A percentile compares a stretch with the other conserved stretches of the same genome.
phyloP scores from a whole-genome alignment of 2,888 invertebrate species.

The Cheilosia variabilis region DNA sequence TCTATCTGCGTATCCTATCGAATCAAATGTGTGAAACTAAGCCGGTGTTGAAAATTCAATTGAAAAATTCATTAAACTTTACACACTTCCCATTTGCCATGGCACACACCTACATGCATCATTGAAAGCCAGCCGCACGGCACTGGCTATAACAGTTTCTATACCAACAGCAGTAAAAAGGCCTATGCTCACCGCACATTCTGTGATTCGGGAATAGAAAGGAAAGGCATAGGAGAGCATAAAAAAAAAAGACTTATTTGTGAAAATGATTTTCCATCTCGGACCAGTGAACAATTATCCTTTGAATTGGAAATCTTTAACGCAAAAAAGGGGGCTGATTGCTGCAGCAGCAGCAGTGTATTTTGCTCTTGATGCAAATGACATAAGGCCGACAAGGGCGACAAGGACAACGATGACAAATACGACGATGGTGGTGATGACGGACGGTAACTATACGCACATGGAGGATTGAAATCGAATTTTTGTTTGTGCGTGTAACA shows the following conservation, averaged over 20 bases:
- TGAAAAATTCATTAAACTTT: slow-evolving; percentile 72
- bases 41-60: slow-evolving; percentile 71
- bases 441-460: slow-evolving; percentile 26
- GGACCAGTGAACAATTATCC: slow-evolving; percentile 80
- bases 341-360: slow-evolving; percentile 16
- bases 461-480: slow-evolving; percentile 20
- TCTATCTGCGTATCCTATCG: slow-evolving; percentile 32
- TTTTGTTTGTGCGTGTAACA: slow-evolving; percentile 54
- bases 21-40: slow-evolving; percentile 63
- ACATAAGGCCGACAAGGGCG: slow-evolving; percentile 42
- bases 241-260: slow-evolving; percentile 56
- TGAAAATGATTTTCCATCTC: slow-evolving; percentile 73
- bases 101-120: slow-evolving; percentile 4
- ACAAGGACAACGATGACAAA: slow-evolving; percentile 52
- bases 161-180: slow-evolving; percentile 35
- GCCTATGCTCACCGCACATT: slow-evolving; percentile 6
- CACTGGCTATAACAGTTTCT: not conserved
- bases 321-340: slow-evolving; percentile 78
- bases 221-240: not conserved
- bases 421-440: slow-evolving; percentile 43
- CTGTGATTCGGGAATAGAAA: slow-evolving; percentile 16
- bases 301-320: slow-evolving; percentile 78
- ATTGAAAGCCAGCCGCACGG: not conserved
- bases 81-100: slow-evolving; percentile 43
- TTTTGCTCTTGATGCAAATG: slow-evolving; percentile 55